Percentiles rank a stretch among this genome's conserved stretches.
phyloP scores from a whole-genome alignment of 2,888 invertebrate species.

The Cantharis rustica region DNA sequence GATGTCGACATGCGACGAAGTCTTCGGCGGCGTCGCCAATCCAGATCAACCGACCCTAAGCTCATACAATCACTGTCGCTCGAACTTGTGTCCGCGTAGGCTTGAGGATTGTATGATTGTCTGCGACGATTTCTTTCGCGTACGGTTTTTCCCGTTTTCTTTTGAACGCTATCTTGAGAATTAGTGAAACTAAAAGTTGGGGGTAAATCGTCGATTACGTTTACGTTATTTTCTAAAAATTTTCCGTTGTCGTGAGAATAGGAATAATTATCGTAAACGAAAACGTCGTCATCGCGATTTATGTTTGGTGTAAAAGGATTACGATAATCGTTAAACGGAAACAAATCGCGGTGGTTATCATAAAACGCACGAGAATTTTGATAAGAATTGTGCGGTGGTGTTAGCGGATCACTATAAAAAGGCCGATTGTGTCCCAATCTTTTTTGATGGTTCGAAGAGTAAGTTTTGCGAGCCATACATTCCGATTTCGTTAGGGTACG shows the following conservation, averaged over 20 bases:
- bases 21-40: constrained; percentile 52
- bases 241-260: constrained; percentile 26
- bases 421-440: constrained; percentile 40
- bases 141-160: constrained; percentile 55
- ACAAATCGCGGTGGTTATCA: constrained; percentile 28
- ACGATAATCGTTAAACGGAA: constrained; percentile 24
- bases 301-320: constrained; percentile 37
- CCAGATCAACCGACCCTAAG: constrained; percentile 54
- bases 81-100: constrained; percentile 60
- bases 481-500: constrained; percentile 55
- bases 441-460: constrained; percentile 42
- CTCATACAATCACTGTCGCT: constrained; percentile 59
- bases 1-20: constrained; percentile 51
- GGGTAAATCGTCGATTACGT: constrained; percentile 45
- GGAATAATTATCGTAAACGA: constrained; percentile 39
- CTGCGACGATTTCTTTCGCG: constrained; percentile 61
- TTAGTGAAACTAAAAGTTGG: constrained; percentile 61
- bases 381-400: constrained; percentile 39
- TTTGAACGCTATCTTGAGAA: constrained; percentile 51
- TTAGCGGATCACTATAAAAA: constrained; percentile 41
- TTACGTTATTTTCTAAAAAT: constrained; percentile 18
- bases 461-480: constrained; percentile 54
- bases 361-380: constrained; percentile 32
- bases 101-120: constrained; percentile 64
- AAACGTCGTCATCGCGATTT: constrained; percentile 42